phyloP scores from a whole-genome alignment of 2,888 invertebrate genomes.

The Thereva unica region DNA sequence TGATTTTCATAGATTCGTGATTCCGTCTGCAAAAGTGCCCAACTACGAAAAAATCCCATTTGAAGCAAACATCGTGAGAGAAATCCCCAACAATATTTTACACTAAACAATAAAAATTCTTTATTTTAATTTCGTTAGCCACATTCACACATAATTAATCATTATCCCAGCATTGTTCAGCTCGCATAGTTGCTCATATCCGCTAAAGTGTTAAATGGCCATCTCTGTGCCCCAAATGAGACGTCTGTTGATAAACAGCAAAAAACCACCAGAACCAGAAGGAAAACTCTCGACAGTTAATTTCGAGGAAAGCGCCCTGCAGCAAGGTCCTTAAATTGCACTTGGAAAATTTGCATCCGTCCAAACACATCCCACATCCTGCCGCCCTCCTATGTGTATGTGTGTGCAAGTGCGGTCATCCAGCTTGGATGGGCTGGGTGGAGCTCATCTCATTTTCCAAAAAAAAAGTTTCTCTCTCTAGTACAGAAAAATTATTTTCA shows the following conservation, averaged over 20 bases:
- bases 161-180: background rate
- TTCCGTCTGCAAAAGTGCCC: too few relatives aligned
- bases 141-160: conserved; percentile 19
- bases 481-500: conserved; percentile 32
- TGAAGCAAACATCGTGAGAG: too few relatives aligned
- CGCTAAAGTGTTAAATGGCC: conserved; percentile 28
- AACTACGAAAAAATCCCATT: too few relatives aligned
- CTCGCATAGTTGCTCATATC: conserved; percentile 18
- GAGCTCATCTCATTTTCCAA: conserved; percentile 16
- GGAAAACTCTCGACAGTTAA: conserved; percentile 33
- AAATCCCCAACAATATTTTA: too few relatives aligned
- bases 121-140: conserved; percentile 26
- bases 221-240: conserved; percentile 25
- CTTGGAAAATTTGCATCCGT: conserved; percentile 32
- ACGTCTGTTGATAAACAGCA: conserved; percentile 27
- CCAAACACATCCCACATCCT: conserved; percentile 20
- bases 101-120: conserved; percentile 5
- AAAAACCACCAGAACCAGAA: conserved; percentile 27
- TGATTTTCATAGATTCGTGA: too few relatives aligned
- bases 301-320: conserved; percentile 26
- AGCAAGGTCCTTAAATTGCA: conserved; percentile 34
- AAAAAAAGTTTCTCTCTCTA: conserved; percentile 24
- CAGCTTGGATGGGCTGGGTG: conserved; percentile 22
- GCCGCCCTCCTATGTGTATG: background rate
- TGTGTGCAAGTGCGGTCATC: conserved; percentile 17